These are phyloP conservation scores for Tachina grossa DNA, from an alignment of 2,888 invertebrate genomes.

Conservation along the genomic window DNA sequence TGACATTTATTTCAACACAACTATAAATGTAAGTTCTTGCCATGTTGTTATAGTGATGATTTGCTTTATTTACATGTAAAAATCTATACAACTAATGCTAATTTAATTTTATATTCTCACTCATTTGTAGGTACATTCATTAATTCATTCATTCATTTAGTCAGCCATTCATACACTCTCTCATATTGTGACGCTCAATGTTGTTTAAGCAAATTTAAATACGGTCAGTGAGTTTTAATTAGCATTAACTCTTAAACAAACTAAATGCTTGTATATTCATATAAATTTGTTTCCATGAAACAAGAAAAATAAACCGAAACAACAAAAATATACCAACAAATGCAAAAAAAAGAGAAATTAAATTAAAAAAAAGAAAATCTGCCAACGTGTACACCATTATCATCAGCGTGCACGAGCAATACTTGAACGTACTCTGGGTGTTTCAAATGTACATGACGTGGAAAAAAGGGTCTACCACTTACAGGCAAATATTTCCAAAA, in stretches of 20 bases:
- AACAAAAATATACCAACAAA: constrained; percentile 30
- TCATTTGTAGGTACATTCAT: constrained; percentile 31
- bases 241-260: constrained; percentile 69
- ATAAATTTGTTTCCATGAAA: constrained; percentile 23
- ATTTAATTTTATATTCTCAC: constrained; percentile 57
- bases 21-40: neutral
- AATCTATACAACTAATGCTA: constrained; percentile 52
- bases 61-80: constrained; percentile 9
- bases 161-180: constrained; percentile 33
- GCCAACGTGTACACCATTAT: neutral
- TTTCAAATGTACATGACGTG: constrained; percentile 45
- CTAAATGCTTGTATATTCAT: constrained; percentile 46
- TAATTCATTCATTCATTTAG: constrained; percentile 14
- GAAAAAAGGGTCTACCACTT: constrained; percentile 56
- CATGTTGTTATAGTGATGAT: constrained; percentile 15
- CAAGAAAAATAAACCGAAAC: neutral
- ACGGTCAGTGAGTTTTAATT: constrained; percentile 73
- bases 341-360: constrained; percentile 8
- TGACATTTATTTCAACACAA: neutral
- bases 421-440: neutral
- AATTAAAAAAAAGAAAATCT: neutral
- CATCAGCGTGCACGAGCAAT: neutral
- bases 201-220: constrained; percentile 62
- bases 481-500: constrained; percentile 35
- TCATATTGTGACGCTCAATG: constrained; percentile 55